Conservation (phyloP, 1,140 invertebrate species). For the Drosophila murphyi region DNA sequence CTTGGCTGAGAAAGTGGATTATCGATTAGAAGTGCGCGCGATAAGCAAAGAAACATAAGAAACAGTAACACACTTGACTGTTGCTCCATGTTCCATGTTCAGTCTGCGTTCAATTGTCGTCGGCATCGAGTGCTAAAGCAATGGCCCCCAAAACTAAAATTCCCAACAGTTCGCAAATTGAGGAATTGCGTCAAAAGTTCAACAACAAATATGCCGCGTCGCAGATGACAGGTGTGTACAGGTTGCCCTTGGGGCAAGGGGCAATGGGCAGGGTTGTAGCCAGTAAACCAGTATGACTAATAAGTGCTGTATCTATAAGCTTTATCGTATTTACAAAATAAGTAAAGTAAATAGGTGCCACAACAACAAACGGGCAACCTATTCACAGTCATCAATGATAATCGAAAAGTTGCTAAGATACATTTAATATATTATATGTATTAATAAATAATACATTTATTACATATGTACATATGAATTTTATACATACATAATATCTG, state of each 20-base stretch:
- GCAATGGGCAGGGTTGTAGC: conserved; percentile 7
- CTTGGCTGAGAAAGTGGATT: conserved; percentile 62
- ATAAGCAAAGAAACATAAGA: conserved; percentile 23
- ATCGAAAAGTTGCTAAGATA: no score
- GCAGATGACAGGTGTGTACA: conserved; percentile 69
- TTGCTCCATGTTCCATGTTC: conserved; percentile 37
- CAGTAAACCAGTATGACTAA: not conserved
- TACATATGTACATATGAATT: no score
- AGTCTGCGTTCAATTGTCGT: conserved; percentile 34
- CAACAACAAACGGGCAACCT: not conserved
- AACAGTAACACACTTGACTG: conserved; percentile 13
- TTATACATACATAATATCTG: not conserved
- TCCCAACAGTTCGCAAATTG: conserved; percentile 84
- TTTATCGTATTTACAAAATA: conserved; percentile 12
- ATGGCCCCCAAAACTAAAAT: conserved; percentile 67
- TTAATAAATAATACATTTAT: no score
- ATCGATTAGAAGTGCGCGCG: conserved; percentile 53
- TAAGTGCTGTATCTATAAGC: conserved; percentile 4
- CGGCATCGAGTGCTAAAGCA: conserved; percentile 30
- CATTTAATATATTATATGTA: no score
- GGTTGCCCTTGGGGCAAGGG: not conserved
- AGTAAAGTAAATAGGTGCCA: not conserved
- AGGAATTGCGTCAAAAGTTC: conserved; percentile 86
- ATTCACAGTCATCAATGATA: conserved; percentile 5
- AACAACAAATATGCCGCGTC: conserved; percentile 85